Conservation (phyloP, 2,888 invertebrate genomes). For the Drosophila infuscata region DNA sequence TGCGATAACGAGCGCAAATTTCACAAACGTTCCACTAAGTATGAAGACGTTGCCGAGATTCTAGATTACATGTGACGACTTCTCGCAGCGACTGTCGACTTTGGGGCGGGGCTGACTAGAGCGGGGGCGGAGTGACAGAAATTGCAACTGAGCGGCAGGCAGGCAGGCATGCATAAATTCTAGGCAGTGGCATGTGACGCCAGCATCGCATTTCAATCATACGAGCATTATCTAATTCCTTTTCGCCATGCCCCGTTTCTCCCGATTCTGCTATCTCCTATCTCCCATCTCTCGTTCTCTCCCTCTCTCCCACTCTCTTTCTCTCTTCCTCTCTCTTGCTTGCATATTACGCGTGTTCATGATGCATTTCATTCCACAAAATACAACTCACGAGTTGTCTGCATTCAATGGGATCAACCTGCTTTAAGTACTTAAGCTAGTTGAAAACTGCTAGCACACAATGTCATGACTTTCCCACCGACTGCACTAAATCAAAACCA, state of each 20-base stretch:
- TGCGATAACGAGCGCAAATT: conserved; percentile 79
- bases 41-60: conserved; percentile 77
- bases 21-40: conserved; percentile 75
- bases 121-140: conserved; percentile 20
- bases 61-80: conserved; percentile 77
- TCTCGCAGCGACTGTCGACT: conserved; percentile 40
- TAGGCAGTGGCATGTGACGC: conserved; percentile 73
- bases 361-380: conserved; percentile 50
- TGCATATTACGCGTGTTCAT: conserved; percentile 36
- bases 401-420: conserved; percentile 69
- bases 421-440: conserved; percentile 48
- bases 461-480: conserved; percentile 27
- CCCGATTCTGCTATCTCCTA: not conserved
- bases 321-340: conserved; percentile 5
- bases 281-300: not conserved
- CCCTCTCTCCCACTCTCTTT: not conserved
- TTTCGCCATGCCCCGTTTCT: conserved; percentile 26
- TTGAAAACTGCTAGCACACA: conserved; percentile 19
- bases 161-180: conserved; percentile 73
- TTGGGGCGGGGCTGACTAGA: not conserved
- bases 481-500: conserved; percentile 32
- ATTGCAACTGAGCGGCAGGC: conserved; percentile 31
- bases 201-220: conserved; percentile 76
- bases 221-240: conserved; percentile 75
- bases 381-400: conserved; percentile 31